Evolutionary conservation across 2,888 invertebrate genomes (phyloP).

Genomic region (Cheilosia impressa): DNA sequence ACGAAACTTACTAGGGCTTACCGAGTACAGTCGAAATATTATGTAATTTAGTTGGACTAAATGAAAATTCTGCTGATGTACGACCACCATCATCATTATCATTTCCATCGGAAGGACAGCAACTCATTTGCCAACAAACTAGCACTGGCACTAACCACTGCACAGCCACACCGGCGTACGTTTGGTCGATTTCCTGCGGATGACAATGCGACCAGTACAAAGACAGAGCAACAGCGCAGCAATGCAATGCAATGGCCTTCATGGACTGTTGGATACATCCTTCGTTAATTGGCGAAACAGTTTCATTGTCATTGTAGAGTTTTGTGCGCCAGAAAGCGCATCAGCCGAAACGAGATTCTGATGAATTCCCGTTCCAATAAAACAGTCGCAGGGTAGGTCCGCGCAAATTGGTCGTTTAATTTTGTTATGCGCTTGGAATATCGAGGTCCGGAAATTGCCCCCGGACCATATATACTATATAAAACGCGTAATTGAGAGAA

Average conservation of each 20-base stretch:
- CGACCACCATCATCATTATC: neutral
- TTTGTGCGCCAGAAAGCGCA: slow-evolving; percentile 51
- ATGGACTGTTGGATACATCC: slow-evolving; percentile 47
- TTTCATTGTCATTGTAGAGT: slow-evolving; percentile 52
- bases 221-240: neutral
- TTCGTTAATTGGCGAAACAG: slow-evolving; percentile 67
- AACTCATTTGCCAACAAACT: slow-evolving; percentile 9
- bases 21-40: neutral
- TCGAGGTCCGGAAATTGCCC: slow-evolving; percentile 22
- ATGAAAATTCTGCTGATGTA: slow-evolving; percentile 25
- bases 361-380: slow-evolving; percentile 46
- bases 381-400: slow-evolving; percentile 11
- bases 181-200: slow-evolving; percentile 43
- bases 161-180: neutral
- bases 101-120: slow-evolving; percentile 19
- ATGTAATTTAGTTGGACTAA: slow-evolving; percentile 16
- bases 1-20: neutral
- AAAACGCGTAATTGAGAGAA: slow-evolving; percentile 27
- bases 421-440: slow-evolving; percentile 32
- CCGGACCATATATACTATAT: slow-evolving; percentile 13
- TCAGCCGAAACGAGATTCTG: slow-evolving; percentile 36
- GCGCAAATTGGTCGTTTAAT: slow-evolving; percentile 46
- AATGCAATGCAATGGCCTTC: slow-evolving; percentile 33
- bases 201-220: slow-evolving; percentile 13
- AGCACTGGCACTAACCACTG: neutral